Evolutionary conservation across 2,113 vertebrate genomes (phyloP).

Genomic region (Barbus barbus): DNA sequence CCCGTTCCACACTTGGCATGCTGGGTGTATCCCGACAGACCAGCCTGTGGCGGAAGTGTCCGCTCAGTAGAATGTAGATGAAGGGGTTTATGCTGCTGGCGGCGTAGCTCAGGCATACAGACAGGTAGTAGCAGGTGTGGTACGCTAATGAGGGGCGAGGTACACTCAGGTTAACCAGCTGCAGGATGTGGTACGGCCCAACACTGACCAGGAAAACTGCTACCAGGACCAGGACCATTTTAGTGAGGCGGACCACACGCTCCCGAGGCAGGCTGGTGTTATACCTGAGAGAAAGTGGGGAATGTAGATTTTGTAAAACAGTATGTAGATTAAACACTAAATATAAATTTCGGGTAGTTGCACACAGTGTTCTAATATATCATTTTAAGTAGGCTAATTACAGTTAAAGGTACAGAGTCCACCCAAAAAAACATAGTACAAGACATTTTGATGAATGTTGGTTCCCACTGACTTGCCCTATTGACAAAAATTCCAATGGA

Average conservation of each 20-base stretch:
- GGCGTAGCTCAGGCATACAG: conserved; percentile 71
- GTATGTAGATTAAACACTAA: background rate
- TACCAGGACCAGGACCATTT: conserved; percentile 66
- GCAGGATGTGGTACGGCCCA: conserved; percentile 65
- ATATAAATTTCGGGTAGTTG: background rate
- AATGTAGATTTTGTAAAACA: background rate
- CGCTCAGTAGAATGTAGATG: conserved; percentile 69
- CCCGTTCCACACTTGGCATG: conserved; percentile 53
- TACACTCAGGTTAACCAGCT: conserved; percentile 67
- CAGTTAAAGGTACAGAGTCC: background rate
- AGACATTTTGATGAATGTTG: background rate
- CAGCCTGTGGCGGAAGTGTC: conserved; percentile 68
- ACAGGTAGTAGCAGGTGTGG: conserved; percentile 65
- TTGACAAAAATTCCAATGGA: no score
- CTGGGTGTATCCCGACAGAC: background rate
- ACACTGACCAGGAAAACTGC: conserved; percentile 63
- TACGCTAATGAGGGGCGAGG: conserved; percentile 62
- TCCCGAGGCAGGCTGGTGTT: conserved; percentile 60
- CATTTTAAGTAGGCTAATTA: background rate
- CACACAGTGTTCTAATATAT: background rate
- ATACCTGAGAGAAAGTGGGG: conserved; percentile 57
- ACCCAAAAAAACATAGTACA: background rate
- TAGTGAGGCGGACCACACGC: conserved; percentile 65
- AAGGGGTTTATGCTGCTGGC: conserved; percentile 72
- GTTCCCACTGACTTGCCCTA: background rate